Conservation (phyloP, 2,113 vertebrate species). For the Colaptes auratus region DNA sequence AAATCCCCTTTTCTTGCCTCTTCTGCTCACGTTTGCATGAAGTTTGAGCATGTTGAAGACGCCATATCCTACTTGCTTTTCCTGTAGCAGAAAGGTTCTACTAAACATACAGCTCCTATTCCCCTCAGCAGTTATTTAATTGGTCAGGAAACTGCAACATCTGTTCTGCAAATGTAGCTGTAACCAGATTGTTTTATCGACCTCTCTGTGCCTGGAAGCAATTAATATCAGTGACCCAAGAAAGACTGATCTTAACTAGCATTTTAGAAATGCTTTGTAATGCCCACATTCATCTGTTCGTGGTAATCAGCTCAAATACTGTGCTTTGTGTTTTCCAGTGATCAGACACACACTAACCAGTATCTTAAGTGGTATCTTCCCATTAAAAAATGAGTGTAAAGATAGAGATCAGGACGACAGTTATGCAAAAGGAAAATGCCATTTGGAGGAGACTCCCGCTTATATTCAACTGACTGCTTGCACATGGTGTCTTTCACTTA, state of each 20-base stretch:
- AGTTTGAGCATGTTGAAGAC: slow-evolving; percentile 63
- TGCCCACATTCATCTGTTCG: background rate
- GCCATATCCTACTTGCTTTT: background rate
- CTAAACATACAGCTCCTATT: background rate
- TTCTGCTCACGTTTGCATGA: slow-evolving; percentile 78
- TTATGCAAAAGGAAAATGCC: background rate
- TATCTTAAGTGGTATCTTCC: background rate
- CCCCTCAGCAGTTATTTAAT: background rate
- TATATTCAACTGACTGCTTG: background rate
- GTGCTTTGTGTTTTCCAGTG: background rate
- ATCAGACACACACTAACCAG: background rate
- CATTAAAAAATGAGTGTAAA: background rate
- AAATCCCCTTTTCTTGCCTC: slow-evolving; percentile 72
- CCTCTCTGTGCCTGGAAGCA: background rate
- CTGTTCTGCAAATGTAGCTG: slow-evolving; percentile 14
- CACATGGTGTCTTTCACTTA: background rate
- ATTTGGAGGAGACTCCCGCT: background rate
- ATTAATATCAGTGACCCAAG: slow-evolving; percentile 3
- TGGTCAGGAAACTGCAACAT: background rate
- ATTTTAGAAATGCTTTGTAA: background rate
- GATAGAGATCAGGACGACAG: background rate
- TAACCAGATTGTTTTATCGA: background rate
- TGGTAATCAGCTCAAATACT: background rate
- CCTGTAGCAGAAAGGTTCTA: background rate
- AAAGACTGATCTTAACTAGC: background rate